Conservation (phyloP, 2,113 vertebrate genomes). For the Percina caprodes region DNA sequence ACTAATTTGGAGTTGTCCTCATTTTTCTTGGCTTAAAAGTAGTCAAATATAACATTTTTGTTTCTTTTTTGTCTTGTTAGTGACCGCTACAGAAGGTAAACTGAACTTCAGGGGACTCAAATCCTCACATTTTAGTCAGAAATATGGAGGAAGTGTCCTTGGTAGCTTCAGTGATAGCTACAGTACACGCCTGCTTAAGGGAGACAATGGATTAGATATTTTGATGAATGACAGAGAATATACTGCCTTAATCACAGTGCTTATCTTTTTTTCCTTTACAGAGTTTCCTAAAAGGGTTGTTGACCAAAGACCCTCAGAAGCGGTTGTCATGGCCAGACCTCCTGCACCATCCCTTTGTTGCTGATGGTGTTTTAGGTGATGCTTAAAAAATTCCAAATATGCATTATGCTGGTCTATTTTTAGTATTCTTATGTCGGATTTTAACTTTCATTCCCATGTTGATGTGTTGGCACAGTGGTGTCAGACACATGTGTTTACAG, state of each 20-base stretch:
- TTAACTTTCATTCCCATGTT: slow-evolving; percentile 6
- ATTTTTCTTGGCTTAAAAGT: not conserved
- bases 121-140: not conserved
- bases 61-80: not conserved
- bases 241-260: not conserved
- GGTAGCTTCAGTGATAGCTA: not conserved
- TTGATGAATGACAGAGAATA: not conserved
- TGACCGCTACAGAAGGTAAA: not conserved
- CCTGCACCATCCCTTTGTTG: slow-evolving; percentile 93
- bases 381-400: not conserved
- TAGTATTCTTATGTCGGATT: not conserved
- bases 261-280: slow-evolving; percentile 66
- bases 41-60: not conserved
- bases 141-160: not conserved
- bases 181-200: not conserved
- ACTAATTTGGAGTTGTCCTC: too few relatives aligned
- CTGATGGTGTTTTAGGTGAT: slow-evolving; percentile 90
- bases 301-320: slow-evolving; percentile 92
- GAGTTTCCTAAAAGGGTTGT: slow-evolving; percentile 94
- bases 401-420: not conserved
- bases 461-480: slow-evolving; percentile 80
- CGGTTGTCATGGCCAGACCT: slow-evolving; percentile 94
- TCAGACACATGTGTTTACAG: slow-evolving; percentile 80
- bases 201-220: not conserved
- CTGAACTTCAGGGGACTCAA: not conserved